These are phyloP conservation scores for Lithobates pipiens DNA, from an alignment of 2,797 vertebrate species.

Conservation along the genomic window DNA sequence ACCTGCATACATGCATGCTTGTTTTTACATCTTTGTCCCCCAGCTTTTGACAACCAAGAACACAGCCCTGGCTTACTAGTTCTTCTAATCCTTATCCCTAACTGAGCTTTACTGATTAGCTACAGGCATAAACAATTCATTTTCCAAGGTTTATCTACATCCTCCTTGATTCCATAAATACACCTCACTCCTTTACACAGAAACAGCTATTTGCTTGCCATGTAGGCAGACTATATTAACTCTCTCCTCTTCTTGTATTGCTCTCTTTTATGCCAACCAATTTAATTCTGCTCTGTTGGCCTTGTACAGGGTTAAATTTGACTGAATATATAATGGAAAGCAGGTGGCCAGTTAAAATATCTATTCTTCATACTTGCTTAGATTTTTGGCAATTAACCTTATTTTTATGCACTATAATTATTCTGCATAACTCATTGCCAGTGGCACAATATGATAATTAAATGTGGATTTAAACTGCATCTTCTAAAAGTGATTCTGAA, in stretches of 20 bases:
- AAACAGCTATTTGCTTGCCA: background rate
- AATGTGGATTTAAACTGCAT: constrained; percentile 23
- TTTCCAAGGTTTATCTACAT: background rate
- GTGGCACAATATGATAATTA: constrained; percentile 28
- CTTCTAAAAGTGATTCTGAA: constrained; percentile 11
- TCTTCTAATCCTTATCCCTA: no score
- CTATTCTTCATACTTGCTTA: constrained; percentile 24
- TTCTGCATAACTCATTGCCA: background rate
- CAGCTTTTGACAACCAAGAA: no score
- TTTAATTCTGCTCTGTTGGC: background rate
- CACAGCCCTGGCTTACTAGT: no score
- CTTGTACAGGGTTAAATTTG: background rate
- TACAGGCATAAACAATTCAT: background rate
- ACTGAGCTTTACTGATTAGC: background rate
- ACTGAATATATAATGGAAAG: background rate
- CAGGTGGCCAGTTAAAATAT: constrained; percentile 7
- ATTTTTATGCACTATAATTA: constrained; percentile 21
- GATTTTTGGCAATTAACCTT: constrained; percentile 36
- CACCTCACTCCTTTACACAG: background rate
- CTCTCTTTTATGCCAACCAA: background rate
- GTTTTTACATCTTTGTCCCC: no score
- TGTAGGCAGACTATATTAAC: background rate
- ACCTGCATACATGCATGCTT: no score
- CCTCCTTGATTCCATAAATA: background rate
- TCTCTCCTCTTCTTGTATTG: background rate